These are phyloP conservation scores for Sminthurinus aureus DNA, from an alignment of 2,888 invertebrate species.

Conservation along the genomic window DNA sequence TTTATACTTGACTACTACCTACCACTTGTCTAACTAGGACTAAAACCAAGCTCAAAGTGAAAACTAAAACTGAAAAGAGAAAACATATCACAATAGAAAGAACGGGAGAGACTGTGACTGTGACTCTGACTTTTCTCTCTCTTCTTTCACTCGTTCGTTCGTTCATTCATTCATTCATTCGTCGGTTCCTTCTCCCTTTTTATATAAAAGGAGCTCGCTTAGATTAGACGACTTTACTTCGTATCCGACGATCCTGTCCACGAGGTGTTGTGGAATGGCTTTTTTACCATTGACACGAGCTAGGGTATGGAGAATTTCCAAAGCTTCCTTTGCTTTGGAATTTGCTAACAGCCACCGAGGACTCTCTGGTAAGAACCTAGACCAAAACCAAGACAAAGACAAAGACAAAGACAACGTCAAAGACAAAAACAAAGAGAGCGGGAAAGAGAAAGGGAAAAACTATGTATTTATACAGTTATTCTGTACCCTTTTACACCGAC, in stretches of 20 bases:
- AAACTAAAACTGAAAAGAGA: not conserved
- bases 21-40: not conserved
- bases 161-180: not conserved
- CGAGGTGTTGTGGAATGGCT: conserved; percentile 74
- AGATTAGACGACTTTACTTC: conserved; percentile 34
- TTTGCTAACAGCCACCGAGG: conserved; percentile 89
- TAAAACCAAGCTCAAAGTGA: too few relatives aligned
- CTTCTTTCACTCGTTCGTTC: conserved; percentile 8
- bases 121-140: not conserved
- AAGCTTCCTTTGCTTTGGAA: conserved; percentile 82
- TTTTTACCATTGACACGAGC: conserved; percentile 80
- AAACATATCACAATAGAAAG: too few relatives aligned
- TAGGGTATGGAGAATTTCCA: conserved; percentile 77
- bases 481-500: not conserved
- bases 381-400: conserved; percentile 34
- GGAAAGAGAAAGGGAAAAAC: not conserved
- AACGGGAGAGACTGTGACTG: too few relatives aligned
- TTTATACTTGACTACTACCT: not conserved
- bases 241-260: conserved; percentile 60
- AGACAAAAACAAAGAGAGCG: conserved; percentile 41
- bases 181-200: not conserved
- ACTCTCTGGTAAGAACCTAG: conserved; percentile 83
- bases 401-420: not conserved
- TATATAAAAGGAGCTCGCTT: not conserved
- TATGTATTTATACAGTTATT: not conserved